Conservation (phyloP, 2,113 vertebrate genomes). For the Eolophus roseicapilla region DNA sequence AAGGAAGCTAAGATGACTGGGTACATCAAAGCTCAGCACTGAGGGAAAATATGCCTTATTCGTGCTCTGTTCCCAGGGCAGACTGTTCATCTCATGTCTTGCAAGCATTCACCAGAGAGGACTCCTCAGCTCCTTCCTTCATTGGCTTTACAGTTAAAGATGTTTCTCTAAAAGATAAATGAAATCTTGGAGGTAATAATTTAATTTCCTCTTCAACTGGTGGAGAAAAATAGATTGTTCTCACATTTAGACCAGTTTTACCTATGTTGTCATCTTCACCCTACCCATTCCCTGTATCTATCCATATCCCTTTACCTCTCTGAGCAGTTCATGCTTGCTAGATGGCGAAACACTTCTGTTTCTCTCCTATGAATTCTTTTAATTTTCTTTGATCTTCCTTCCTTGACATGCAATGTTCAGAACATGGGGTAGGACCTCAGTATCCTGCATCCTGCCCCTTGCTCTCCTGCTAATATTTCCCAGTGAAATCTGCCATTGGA, state of each 20-base stretch:
- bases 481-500: neutral
- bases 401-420: neutral
- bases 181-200: neutral
- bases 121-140: neutral
- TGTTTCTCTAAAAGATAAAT: neutral
- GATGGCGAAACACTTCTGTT: neutral
- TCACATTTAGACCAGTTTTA: neutral
- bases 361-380: neutral
- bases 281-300: rapidly evolving
- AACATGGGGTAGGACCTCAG: neutral
- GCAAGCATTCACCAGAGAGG: neutral
- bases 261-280: neutral
- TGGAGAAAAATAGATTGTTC: neutral
- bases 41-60: neutral
- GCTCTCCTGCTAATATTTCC: neutral
- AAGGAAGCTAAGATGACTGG: neutral
- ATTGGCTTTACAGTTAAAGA: neutral
- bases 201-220: neutral
- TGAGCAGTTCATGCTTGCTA: neutral
- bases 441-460: neutral
- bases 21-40: neutral
- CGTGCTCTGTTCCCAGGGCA: neutral
- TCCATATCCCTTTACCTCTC: neutral
- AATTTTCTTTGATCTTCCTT: neutral
- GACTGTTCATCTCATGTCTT: neutral